Percentiles rank a stretch among this genome's conserved stretches.
Conservation (phyloP, 2,113 vertebrate genomes). For the Pelodiscus sinensis region DNA sequence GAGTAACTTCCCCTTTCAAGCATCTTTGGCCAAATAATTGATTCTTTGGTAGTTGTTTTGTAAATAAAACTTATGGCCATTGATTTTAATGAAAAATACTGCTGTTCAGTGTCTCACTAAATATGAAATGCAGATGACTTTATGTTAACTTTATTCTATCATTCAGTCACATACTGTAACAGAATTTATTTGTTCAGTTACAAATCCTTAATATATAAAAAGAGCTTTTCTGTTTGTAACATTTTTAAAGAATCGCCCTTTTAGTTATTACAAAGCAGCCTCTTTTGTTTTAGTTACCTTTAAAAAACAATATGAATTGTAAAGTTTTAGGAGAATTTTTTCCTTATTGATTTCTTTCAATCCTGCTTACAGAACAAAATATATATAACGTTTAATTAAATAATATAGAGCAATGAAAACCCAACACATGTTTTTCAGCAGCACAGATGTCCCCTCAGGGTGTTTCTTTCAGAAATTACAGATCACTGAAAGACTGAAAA, state of each 20-base stretch:
- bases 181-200: conserved; percentile 52
- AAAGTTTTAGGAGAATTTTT: conserved; percentile 56
- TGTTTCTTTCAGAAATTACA: conserved; percentile 50
- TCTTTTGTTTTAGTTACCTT: conserved; percentile 51
- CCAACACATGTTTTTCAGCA: conserved; percentile 52
- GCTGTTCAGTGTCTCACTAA: not conserved
- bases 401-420: conserved; percentile 46
- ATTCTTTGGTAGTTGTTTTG: not conserved
- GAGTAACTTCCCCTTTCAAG: too few species aligned
- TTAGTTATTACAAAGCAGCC: conserved; percentile 43
- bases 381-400: conserved; percentile 61
- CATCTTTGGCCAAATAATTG: not conserved
- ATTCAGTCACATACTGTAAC: conserved; percentile 18
- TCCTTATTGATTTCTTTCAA: conserved; percentile 23
- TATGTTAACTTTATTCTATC: conserved; percentile 43
- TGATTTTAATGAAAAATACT: conserved; percentile 36
- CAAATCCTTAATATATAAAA: conserved; percentile 62
- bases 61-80: not conserved
- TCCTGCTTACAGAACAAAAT: conserved; percentile 44
- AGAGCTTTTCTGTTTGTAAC: conserved; percentile 42
- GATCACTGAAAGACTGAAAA: conserved; percentile 30
- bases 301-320: conserved; percentile 13
- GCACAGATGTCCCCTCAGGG: conserved; percentile 18
- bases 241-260: not conserved
- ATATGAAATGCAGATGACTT: conserved; percentile 28